Evolutionary conservation across 2,797 vertebrate species (phyloP).

Genomic region (Sciaenops ocellatus): DNA sequence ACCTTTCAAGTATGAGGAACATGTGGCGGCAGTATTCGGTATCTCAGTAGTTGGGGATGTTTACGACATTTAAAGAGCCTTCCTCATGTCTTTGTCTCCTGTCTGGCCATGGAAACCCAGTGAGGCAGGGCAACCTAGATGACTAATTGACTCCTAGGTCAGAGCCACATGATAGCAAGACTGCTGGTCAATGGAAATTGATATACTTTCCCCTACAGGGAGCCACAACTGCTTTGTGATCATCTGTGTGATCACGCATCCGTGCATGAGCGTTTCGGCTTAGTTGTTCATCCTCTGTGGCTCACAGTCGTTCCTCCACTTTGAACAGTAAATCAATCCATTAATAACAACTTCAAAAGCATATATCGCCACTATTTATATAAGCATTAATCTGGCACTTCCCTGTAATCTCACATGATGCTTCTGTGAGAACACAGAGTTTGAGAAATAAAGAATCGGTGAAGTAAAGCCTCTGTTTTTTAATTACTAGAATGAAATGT

Average conservation of each 20-base stretch:
- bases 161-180: conserved; percentile 76
- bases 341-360: conserved; percentile 52
- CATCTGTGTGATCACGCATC: conserved; percentile 50
- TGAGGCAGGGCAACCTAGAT: conserved; percentile 67
- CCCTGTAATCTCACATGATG: conserved; percentile 35
- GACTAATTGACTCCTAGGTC: conserved; percentile 77
- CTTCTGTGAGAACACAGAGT: conserved; percentile 36
- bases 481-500: conserved; percentile 9
- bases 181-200: conserved; percentile 74
- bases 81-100: conserved; percentile 51
- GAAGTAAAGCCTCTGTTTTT: conserved; percentile 25
- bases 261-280: conserved; percentile 43
- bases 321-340: conserved; percentile 44
- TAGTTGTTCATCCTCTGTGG: conserved; percentile 38
- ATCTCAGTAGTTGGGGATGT: conserved; percentile 32
- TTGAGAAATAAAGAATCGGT: conserved; percentile 35
- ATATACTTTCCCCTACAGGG: conserved; percentile 76
- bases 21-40: conserved; percentile 52
- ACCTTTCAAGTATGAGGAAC: conserved; percentile 56
- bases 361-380: conserved; percentile 33
- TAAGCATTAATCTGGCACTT: conserved; percentile 30
- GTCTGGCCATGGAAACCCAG: conserved; percentile 69
- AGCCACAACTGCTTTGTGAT: conserved; percentile 64
- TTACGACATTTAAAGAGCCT: conserved; percentile 27
- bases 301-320: conserved; percentile 32